A percentile compares a stretch with the other conserved stretches of the same genome.
Conservation (phyloP, 2,888 invertebrate genomes). For the Autographa gamma region DNA sequence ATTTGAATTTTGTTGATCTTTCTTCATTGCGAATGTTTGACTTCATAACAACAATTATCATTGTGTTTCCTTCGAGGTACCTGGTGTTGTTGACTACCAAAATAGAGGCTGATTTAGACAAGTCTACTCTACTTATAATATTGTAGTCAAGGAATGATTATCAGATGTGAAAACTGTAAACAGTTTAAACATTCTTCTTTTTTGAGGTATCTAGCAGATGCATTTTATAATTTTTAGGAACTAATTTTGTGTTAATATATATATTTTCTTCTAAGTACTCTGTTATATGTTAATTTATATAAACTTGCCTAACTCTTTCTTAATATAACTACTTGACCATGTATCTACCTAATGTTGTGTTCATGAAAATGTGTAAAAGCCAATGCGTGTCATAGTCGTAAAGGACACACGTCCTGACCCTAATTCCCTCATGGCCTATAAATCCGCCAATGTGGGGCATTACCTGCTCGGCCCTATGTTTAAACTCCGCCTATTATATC, state of each 20-base stretch:
- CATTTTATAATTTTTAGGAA: no score
- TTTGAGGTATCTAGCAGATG: no score
- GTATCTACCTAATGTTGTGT: constrained; percentile 32
- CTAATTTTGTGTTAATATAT: no score
- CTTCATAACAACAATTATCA: not conserved
- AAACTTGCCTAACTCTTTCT: not conserved
- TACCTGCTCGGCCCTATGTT: constrained; percentile 75
- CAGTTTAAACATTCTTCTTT: no score
- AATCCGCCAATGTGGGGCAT: constrained; percentile 78
- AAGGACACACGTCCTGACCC: constrained; percentile 78
- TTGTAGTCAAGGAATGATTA: no score
- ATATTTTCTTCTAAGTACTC: no score
- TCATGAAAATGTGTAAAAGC: constrained; percentile 57
- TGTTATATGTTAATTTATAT: no score
- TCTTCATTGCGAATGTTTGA: not conserved
- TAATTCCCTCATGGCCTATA: constrained; percentile 78
- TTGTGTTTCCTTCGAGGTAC: not conserved
- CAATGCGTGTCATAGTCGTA: constrained; percentile 70
- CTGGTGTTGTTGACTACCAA: not conserved
- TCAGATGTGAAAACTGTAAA: no score
- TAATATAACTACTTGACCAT: constrained; percentile 19
- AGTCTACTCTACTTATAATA: not conserved
- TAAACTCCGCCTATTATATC: constrained; percentile 66
- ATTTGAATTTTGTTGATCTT: constrained; percentile 34
- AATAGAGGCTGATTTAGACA: not conserved